A percentile compares a stretch with the other conserved stretches of the same genome.
These are phyloP conservation scores for Drosophila recens DNA, from an alignment of 2,888 invertebrate species.

Conservation along the genomic window DNA sequence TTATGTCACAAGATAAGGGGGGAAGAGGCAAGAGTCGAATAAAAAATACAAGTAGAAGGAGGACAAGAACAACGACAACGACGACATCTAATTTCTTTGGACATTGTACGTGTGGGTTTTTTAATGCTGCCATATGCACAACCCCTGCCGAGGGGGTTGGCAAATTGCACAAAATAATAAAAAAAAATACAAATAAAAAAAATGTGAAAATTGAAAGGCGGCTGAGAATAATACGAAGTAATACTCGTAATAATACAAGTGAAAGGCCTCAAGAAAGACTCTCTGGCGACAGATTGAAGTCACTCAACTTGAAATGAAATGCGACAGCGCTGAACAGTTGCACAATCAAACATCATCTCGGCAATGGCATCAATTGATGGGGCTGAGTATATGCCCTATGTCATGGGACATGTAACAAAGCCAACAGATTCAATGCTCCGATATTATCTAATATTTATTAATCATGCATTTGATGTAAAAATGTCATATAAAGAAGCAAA, in stretches of 20 bases:
- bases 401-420: not conserved
- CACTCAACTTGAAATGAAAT: slow-evolving; percentile 84
- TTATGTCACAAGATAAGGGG: slow-evolving; percentile 76
- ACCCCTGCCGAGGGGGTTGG: slow-evolving; percentile 67
- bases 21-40: not conserved
- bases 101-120: slow-evolving; percentile 79
- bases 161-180: slow-evolving; percentile 52
- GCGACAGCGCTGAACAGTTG: slow-evolving; percentile 81
- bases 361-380: slow-evolving; percentile 11
- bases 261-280: slow-evolving; percentile 69
- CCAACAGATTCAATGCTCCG: not conserved
- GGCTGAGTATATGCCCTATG: slow-evolving; percentile 26
- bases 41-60: not conserved
- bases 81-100: slow-evolving; percentile 78
- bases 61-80: slow-evolving; percentile 34
- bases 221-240: slow-evolving; percentile 43
- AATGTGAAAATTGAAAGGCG: slow-evolving; percentile 27
- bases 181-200: slow-evolving; percentile 15
- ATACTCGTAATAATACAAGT: slow-evolving; percentile 55
- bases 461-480: not conserved
- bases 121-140: slow-evolving; percentile 85
- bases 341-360: slow-evolving; percentile 71
- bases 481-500: not conserved
- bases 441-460: not conserved
- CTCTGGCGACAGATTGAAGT: slow-evolving; percentile 84